Evolutionary conservation across 2,888 invertebrate genomes (phyloP), one percentile per base, ranked within the genome.

Genomic region (Bombylius discolor): DNA sequence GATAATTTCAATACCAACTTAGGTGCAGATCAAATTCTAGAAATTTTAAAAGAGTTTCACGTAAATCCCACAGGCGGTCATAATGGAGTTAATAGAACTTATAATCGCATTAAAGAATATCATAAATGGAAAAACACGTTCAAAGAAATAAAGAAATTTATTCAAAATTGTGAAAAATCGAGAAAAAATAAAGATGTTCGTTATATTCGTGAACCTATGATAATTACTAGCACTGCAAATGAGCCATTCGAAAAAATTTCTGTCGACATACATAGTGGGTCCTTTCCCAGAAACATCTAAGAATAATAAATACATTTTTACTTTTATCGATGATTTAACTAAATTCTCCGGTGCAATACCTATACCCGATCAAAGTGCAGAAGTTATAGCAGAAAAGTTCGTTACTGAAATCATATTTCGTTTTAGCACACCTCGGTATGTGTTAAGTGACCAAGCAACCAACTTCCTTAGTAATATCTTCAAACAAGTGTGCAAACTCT

Each of bases 41-140:
- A 55, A 56, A 61, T 62, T 56, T 58, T 58, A 9, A 51, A 34
- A 32, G 61, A 61, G 42, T 58, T 61, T 6, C 61, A 63, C 58
- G 48, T 53, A 6, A 56, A 42, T 44, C 57, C 59, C 32, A 56
- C 58, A 12, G 59, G 59, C 34, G 63, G 63, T 47, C 63, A 63
- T 53, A 56, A 47, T 50, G 62, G 64, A 9, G 59, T 62, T 57
- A 57, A 60, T 49, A 61, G 62, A 55, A 63, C 60, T 7, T 63
- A 62, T 50, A 61, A 63, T 46, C 62, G 62, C 52, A 60, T 62
- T 12, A 65, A 64, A 60, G 51, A 61, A 56, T 53, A 60, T 12
- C 66, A 62, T 56, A 62, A 64, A 55, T 69, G 69, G 68, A 56
- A 56, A 31, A 62, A 61, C 9, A 68, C 70, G 66, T 66, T 64